These are phyloP conservation scores for Sylvilagus bachmani DNA, from an alignment of 2,113 vertebrate species.

Conservation along the genomic window DNA sequence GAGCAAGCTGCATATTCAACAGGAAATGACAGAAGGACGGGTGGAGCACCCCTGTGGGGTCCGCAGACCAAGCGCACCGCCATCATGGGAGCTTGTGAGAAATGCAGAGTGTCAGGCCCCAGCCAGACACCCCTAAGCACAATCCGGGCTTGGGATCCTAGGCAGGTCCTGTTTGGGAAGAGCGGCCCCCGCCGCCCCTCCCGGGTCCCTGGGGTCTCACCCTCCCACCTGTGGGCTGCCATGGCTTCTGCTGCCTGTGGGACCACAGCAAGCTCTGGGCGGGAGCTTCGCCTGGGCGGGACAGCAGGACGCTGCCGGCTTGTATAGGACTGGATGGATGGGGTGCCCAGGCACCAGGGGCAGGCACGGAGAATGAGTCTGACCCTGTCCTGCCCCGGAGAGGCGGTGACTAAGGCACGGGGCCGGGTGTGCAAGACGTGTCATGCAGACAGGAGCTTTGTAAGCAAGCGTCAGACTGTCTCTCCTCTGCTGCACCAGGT, in stretches of 20 bases:
- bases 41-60: neutral
- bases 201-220: no score
- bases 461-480: neutral
- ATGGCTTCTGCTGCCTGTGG: neutral
- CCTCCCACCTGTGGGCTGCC: neutral
- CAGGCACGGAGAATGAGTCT: neutral
- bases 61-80: neutral
- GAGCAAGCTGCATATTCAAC: neutral
- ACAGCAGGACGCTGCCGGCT: neutral
- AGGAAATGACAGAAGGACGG: neutral
- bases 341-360: accelerated
- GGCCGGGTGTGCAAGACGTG: neutral
- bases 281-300: neutral
- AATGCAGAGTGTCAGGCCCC: neutral
- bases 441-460: neutral
- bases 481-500: neutral
- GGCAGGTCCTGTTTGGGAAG: neutral
- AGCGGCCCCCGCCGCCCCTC: neutral
- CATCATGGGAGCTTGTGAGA: neutral
- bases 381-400: neutral
- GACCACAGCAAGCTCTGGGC: neutral
- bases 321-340: neutral
- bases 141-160: neutral
- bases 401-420: neutral
- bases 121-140: neutral